phyloP scores from a whole-genome alignment of 2,888 invertebrate species.

The Mythimna pallens region DNA sequence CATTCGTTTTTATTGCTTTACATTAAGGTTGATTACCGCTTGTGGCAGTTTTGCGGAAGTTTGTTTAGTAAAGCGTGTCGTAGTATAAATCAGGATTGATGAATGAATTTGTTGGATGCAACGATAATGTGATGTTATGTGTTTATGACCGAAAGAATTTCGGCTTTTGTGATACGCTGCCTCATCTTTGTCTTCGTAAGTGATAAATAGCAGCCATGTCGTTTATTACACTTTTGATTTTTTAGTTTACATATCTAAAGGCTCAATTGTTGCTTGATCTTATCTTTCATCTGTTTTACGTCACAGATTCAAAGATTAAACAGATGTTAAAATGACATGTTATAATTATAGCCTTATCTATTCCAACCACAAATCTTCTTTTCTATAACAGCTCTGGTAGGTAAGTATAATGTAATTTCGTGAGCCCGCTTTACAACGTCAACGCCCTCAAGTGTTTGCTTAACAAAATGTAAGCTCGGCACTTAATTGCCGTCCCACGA shows the following conservation, averaged over 20 bases:
- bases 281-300: neutral
- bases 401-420: neutral
- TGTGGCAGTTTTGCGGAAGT: constrained; percentile 27
- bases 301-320: neutral
- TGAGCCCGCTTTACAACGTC: neutral
- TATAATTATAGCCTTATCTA: no score
- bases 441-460: constrained; percentile 11
- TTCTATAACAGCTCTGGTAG: neutral
- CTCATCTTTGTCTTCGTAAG: neutral
- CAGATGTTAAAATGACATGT: neutral
- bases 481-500: constrained; percentile 18
- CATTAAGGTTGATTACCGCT: constrained; percentile 57
- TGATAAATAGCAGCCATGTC: neutral
- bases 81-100: constrained; percentile 67
- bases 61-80: constrained; percentile 44
- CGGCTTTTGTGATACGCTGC: neutral
- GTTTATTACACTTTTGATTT: no score
- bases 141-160: constrained; percentile 22
- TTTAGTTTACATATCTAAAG: no score
- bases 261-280: neutral
- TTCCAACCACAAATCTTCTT: no score
- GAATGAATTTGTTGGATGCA: constrained; percentile 61
- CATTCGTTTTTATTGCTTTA: constrained; percentile 43
- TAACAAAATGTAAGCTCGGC: constrained; percentile 9
- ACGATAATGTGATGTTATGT: constrained; percentile 44